Evolutionary conservation across 2,113 vertebrate genomes (phyloP).

Genomic region (Callorhinus ursinus): DNA sequence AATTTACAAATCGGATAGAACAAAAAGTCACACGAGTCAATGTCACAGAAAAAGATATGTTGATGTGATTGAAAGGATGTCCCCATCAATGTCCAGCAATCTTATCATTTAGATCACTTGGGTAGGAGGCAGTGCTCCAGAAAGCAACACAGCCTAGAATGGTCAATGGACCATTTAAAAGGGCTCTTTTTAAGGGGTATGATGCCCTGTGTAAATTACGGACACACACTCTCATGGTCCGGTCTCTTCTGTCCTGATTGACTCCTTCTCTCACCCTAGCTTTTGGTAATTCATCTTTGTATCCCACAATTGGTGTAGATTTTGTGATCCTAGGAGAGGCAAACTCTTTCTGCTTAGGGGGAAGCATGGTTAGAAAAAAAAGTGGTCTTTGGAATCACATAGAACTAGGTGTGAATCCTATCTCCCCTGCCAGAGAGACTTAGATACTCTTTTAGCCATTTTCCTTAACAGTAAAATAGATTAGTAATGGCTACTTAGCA

Average conservation of each 20-base stretch:
- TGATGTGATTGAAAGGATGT: neutral
- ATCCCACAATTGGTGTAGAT: neutral
- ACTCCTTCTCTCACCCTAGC: neutral
- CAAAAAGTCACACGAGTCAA: neutral
- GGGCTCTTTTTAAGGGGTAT: neutral
- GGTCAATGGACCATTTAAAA: neutral
- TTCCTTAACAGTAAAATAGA: neutral
- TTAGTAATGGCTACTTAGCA: neutral
- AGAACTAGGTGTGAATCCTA: conserved; percentile 6
- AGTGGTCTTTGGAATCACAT: neutral
- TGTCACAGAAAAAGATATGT: neutral
- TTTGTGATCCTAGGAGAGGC: neutral
- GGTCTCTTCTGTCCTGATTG: neutral
- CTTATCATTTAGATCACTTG: neutral
- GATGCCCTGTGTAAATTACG: neutral
- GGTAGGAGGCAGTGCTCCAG: neutral
- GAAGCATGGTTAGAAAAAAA: neutral
- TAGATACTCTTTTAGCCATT: neutral
- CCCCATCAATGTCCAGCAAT: neutral
- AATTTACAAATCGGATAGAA: neutral
- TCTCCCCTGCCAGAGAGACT: neutral
- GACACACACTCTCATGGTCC: neutral
- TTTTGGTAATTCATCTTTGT: neutral
- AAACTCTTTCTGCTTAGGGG: neutral
- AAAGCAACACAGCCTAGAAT: neutral